Base-by-base conservation (phyloP, 2,113 vertebrate species). In the Gymnarchus niloticus region DNA sequence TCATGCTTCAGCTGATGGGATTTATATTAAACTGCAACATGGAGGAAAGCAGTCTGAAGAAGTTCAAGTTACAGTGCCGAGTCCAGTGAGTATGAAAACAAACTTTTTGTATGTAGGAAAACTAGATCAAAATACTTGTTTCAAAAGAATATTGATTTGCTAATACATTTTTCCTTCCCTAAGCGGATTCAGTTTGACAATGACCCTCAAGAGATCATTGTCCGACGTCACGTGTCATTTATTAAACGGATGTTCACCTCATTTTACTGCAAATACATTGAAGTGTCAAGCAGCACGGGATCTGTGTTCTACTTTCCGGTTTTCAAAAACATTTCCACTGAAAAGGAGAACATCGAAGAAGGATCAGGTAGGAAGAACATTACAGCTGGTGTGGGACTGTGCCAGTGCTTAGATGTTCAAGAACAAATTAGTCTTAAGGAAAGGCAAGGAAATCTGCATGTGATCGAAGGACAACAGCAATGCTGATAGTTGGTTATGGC, bases 181-280 rank as follows among this genome's bases (percentile, higher is more conserved):
- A 69, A 69, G 65, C 3, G 0, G 12, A 19, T 69, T 69, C 12
- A 69, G 3, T 69, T 69, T 69, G 28, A 33, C 12, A 14, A 37
- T 17, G 33, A 17, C 14, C 61, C 61, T 37, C 28, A 69, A 69
- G 28, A 69, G 33, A 69, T 69, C 61, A 19, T 6, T 5, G 37
- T 69, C 61, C 28, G 19, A 37, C 12, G 61, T 10, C 33, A 69
- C 33, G 6, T 33, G 19, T 69, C 28, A 37, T 69, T 69, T 69
- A 19, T 69, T 37, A 69, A 69, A 69, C 5, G 61, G 28, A 0
- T 19, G 2, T 69, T 69, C 61, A 69, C 14, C 0, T 1, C 4
- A 37, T 69, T 41, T 69, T 69, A 69, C 61, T 69, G 61, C 61
- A 69, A 69, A 41, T 69, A 69, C 61, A 69, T 69, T 37, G 61